phyloP scores from a whole-genome alignment of 2,888 invertebrate species.

The Drosophila borborema region DNA sequence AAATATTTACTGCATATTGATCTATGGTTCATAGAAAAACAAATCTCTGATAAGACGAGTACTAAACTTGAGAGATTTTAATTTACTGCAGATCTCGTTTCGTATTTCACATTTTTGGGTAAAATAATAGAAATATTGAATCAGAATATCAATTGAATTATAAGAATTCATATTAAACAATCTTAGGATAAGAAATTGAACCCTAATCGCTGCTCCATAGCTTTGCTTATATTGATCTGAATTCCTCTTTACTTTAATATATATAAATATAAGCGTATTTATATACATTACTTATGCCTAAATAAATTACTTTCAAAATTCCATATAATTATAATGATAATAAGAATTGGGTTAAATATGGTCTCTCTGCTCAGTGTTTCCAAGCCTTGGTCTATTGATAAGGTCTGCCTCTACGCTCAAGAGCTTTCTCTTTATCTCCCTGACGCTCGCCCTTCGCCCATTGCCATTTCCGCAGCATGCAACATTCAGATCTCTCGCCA shows the following conservation, averaged over 20 bases:
- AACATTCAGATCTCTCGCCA: conserved; percentile 4
- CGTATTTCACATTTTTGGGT: neutral
- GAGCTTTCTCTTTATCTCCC: neutral
- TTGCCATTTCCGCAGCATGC: conserved; percentile 12
- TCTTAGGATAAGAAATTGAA: neutral
- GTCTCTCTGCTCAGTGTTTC: conserved; percentile 25
- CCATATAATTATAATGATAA: neutral
- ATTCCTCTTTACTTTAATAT: too few relatives aligned
- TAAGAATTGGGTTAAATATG: conserved; percentile 22
- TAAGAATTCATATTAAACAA: neutral
- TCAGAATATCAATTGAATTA: neutral
- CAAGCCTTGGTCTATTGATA: conserved; percentile 18
- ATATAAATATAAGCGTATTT: too few relatives aligned
- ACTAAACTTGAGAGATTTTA: neutral
- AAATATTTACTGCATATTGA: neutral
- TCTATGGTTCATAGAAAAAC: neutral
- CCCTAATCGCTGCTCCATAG: neutral
- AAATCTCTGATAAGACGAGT: neutral
- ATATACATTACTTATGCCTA: too few relatives aligned
- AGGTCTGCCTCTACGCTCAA: neutral
- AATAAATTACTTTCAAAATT: too few relatives aligned
- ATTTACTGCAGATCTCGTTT: neutral
- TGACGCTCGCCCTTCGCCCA: neutral
- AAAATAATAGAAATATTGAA: neutral
- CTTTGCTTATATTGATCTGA: too few relatives aligned